Evolutionary conservation across 2,888 invertebrate genomes (phyloP).

Genomic region (Cloeon dipterum): DNA sequence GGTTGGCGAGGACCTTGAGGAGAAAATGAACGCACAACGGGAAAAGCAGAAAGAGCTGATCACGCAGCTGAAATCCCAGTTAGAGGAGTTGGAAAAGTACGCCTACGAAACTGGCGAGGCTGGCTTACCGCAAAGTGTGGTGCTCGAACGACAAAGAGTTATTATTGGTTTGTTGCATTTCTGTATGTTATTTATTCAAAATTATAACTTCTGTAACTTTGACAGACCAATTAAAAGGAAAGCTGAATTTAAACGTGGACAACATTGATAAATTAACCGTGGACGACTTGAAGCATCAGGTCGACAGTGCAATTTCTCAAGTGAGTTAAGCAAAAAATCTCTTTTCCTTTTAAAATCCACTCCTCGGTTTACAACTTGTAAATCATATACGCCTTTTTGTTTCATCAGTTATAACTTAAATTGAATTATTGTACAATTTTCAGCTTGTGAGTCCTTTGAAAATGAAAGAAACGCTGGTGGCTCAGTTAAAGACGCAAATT

Average conservation of each 20-base stretch:
- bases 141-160: constrained; percentile 70
- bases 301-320: constrained; percentile 73
- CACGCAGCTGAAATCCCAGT: constrained; percentile 66
- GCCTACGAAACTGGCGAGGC: constrained; percentile 74
- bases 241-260: constrained; percentile 67
- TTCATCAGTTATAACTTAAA: background rate
- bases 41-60: constrained; percentile 61
- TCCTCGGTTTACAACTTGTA: too few species aligned
- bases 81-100: constrained; percentile 78
- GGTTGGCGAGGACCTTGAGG: constrained; percentile 24
- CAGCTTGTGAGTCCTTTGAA: constrained; percentile 78
- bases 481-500: constrained; percentile 89
- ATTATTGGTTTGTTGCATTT: constrained; percentile 33
- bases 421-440: constrained; percentile 8
- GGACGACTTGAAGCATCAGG: constrained; percentile 68
- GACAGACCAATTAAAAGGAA: constrained; percentile 54
- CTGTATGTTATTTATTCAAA: background rate
- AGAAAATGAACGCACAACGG: constrained; percentile 33
- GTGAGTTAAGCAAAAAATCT: constrained; percentile 14
- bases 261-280: constrained; percentile 49
- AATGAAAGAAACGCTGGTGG: constrained; percentile 89
- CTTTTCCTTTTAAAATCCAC: background rate
- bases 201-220: constrained; percentile 5
- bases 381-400: too few species aligned
- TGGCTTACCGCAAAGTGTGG: constrained; percentile 50